These are phyloP conservation scores for Plotosus lineatus DNA, from an alignment of 2,113 vertebrate genomes.

Conservation along the genomic window DNA sequence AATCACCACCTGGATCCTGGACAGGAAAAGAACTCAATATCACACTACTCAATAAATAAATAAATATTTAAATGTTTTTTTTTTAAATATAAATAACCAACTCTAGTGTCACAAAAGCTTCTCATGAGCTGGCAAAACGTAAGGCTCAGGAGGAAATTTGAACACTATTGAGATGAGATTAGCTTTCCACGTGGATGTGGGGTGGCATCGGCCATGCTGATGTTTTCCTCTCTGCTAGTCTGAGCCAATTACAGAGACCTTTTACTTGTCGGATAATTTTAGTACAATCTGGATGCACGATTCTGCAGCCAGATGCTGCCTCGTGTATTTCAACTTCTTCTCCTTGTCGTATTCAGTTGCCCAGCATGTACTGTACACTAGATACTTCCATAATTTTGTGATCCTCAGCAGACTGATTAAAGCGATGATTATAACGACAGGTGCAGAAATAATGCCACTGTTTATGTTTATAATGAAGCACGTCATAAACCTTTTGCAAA, in stretches of 20 bases:
- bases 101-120: neutral
- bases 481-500: neutral
- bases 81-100: neutral
- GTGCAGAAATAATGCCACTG: slow-evolving; percentile 13
- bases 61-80: no score
- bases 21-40: neutral
- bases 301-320: slow-evolving; percentile 11
- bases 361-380: neutral
- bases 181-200: neutral
- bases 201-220: neutral
- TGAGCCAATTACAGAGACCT: slow-evolving; percentile 9
- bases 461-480: neutral
- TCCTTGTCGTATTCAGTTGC: slow-evolving; percentile 1
- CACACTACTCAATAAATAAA: neutral
- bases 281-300: slow-evolving; percentile 6
- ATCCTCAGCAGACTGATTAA: slow-evolving; percentile 22
- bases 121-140: neutral
- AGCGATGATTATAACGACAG: neutral
- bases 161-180: neutral
- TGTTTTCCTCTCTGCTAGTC: neutral
- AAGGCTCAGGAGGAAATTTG: slow-evolving; percentile 2
- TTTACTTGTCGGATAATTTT: slow-evolving; percentile 3
- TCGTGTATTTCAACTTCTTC: neutral
- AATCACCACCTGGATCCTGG: slow-evolving; percentile 16
- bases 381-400: neutral